These are phyloP conservation scores for Merops nubicus DNA, from an alignment of 2,113 vertebrate species.

Conservation along the genomic window DNA sequence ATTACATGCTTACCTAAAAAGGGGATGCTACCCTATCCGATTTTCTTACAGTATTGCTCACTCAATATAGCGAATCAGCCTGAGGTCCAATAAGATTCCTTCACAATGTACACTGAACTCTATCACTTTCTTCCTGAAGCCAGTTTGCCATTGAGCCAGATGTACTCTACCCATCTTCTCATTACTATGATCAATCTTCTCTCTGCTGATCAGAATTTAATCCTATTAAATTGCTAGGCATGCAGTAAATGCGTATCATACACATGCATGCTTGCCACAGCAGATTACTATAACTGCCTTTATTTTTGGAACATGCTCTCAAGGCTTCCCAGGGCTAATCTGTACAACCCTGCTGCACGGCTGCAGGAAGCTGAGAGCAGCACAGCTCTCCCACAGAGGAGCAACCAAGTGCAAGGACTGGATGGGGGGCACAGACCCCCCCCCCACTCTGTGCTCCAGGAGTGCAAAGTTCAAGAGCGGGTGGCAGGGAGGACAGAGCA, in stretches of 20 bases:
- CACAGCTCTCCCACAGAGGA: rapidly evolving
- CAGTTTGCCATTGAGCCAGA: background rate
- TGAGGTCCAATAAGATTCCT: background rate
- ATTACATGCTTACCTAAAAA: slow-evolving; percentile 31
- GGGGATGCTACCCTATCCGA: background rate
- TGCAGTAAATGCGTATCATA: background rate
- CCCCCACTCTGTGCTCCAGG: background rate
- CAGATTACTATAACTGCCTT: slow-evolving; percentile 27
- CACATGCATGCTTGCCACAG: background rate
- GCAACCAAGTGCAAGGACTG: rapidly evolving
- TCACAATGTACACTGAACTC: background rate
- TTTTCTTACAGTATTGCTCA: slow-evolving; percentile 16
- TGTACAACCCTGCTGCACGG: rapidly evolving
- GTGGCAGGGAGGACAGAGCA: background rate
- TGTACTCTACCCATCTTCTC: background rate
- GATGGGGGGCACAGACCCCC: background rate
- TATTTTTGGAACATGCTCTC: slow-evolving; percentile 32
- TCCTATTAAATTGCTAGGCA: slow-evolving; percentile 32
- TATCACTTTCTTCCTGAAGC: background rate
- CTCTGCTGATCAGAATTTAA: slow-evolving; percentile 53
- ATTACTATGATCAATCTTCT: slow-evolving; percentile 36
- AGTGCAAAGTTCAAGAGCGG: rapidly evolving
- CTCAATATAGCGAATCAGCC: background rate
- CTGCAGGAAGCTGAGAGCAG: background rate
- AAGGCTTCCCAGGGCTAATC: background rate